Base-by-base conservation (phyloP, 2,888 invertebrate genomes). In the Alviniconcha strummeri region DNA sequence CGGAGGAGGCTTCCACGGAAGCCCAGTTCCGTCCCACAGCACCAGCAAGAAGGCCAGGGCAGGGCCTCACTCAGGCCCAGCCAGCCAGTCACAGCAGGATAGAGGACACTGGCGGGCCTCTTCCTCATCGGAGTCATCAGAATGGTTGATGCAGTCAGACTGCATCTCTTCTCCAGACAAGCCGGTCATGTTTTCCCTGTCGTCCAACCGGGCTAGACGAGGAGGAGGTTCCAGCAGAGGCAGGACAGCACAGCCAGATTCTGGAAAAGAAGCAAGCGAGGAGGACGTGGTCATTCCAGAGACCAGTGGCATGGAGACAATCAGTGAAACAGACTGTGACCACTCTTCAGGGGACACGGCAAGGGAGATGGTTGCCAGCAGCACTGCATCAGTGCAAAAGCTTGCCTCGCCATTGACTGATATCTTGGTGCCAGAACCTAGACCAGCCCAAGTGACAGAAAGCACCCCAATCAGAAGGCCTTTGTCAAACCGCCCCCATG, bases 121-220 rank as follows among this genome's bases (percentile, higher is more conserved):
- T 36, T 36, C 36, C 36, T 36, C 36, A 3, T 36, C 36, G 36
- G 36, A 36, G 36, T 36, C 36, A 36, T 36, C 36, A 36, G 36
- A 36, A 36, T 36, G 36, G 64, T 64, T 7, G 17, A 64, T 64
- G 64, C 17, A 6, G 64, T 15, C 64, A 36, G 36, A 11, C 64
- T 64, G 64, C 64, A 11, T 13, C 2, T 79, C 79, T n/a, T 64
- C 79, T 17, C 54, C 52, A 60, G 52, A 54, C n/a, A 5, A 17
- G 55, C 80, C 80, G 9, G 67, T 80, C 55, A 80, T 80, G 80
- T 4, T 80, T n/a, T 80, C 80, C 5, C 80, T 80, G 54, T 17
- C 9, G 13, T n/a, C 17, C 5, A 52, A 52, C 69, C 15, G 56
- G 4, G 74, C 52, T 52, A 74, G 74, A 52, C 74, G 9, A 52